Percentiles rank a stretch among this genome's conserved stretches.
Conservation (phyloP, 1,140 invertebrate species). For the Drosophila jambulina region DNA sequence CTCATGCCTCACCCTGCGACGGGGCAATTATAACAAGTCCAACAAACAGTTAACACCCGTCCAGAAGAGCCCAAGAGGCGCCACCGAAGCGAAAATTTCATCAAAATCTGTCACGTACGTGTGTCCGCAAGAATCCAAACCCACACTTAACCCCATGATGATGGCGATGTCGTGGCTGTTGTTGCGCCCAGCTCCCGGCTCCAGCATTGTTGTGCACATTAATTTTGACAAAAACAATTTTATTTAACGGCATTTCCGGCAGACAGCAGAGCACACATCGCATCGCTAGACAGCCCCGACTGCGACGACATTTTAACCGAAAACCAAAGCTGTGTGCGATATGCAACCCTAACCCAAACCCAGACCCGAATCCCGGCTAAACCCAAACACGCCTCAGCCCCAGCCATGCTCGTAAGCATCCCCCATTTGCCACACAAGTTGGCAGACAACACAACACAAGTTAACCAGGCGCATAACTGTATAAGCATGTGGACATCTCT, state of each 20-base stretch:
- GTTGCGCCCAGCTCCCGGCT: constrained; percentile 16
- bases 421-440: constrained; percentile 31
- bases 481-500: constrained; percentile 61
- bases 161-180: constrained; percentile 20
- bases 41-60: constrained; percentile 40
- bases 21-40: constrained; percentile 60
- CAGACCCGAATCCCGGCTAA: not conserved
- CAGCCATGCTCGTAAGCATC: constrained; percentile 6
- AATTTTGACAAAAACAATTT: constrained; percentile 80
- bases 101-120: constrained; percentile 76
- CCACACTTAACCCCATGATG: constrained; percentile 64
- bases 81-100: constrained; percentile 58
- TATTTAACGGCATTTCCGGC: constrained; percentile 77
- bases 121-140: constrained; percentile 39
- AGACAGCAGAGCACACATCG: constrained; percentile 37
- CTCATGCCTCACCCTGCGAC: constrained; percentile 7
- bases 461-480: constrained; percentile 77
- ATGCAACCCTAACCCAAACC: constrained; percentile 16
- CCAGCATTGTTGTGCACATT: constrained; percentile 61
- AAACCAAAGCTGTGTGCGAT: constrained; percentile 36
- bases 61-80: constrained; percentile 20
- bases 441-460: constrained; percentile 53
- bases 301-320: constrained; percentile 54
- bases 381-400: not conserved
- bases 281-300: constrained; percentile 34